These are phyloP conservation scores for Octopus sinensis DNA, from an alignment of 1,140 invertebrate species.

Conservation along the genomic window DNA sequence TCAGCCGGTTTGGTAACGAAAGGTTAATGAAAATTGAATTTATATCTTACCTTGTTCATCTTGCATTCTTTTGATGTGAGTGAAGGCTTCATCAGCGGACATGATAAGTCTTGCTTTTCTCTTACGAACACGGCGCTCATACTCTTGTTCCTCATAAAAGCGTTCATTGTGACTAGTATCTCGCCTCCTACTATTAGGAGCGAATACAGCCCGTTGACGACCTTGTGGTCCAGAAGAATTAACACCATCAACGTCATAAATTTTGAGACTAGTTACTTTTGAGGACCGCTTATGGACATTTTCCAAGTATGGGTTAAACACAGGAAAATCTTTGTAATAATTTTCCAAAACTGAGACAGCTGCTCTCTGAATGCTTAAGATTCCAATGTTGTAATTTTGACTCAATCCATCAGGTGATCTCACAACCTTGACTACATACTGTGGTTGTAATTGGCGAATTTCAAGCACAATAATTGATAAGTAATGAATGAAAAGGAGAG, in stretches of 20 bases:
- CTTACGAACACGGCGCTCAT: conserved; percentile 88
- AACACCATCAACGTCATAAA: conserved; percentile 88
- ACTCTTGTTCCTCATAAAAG: conserved; percentile 97
- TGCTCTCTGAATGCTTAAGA: conserved; percentile 87
- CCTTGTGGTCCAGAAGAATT: conserved; percentile 44
- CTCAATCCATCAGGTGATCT: conserved; percentile 87
- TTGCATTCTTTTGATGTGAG: conserved; percentile 76
- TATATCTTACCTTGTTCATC: conserved; percentile 57
- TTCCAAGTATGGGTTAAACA: conserved; percentile 90
- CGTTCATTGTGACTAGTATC: conserved; percentile 87
- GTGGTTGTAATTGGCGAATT: conserved; percentile 83
- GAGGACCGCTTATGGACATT: conserved; percentile 41
- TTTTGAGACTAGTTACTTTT: conserved; percentile 75
- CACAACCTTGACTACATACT: conserved; percentile 85
- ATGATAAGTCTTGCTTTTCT: conserved; percentile 82
- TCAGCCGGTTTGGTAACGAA: background rate
- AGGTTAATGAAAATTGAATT: background rate
- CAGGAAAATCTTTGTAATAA: conserved; percentile 93
- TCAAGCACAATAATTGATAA: conserved; percentile 88
- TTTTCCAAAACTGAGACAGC: conserved; percentile 89
- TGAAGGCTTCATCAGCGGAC: conserved; percentile 94
- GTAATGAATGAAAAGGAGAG: conserved; percentile 92
- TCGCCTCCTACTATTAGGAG: conserved; percentile 63
- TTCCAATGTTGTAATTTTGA: conserved; percentile 76
- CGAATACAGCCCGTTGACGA: conserved; percentile 66